Conservation (phyloP, 2,113 vertebrate species). For the Morphnarchus princeps region DNA sequence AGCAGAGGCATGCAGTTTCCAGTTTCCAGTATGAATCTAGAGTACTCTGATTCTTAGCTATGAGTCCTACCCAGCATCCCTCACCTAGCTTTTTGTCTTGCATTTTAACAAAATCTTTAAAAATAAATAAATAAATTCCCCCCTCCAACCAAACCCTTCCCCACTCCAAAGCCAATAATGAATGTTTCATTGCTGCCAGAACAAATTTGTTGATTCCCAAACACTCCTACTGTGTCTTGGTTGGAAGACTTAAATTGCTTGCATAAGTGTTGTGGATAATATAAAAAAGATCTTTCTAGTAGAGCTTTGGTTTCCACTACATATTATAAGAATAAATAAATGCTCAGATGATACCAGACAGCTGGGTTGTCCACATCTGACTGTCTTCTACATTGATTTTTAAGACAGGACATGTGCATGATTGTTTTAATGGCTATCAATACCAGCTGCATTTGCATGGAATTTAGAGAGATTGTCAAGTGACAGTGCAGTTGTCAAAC, state of each 20-base stretch:
- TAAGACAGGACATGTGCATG: background rate
- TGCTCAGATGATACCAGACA: background rate
- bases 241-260: conserved; percentile 34
- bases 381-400: background rate
- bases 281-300: background rate
- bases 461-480: conserved; percentile 4
- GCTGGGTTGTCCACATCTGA: background rate
- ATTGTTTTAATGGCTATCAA: background rate
- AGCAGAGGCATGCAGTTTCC: background rate
- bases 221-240: conserved; percentile 5
- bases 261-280: background rate
- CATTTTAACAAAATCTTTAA: too few relatives aligned
- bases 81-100: background rate
- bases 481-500: background rate
- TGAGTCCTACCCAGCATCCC: background rate
- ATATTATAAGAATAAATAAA: background rate
- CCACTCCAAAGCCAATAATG: background rate
- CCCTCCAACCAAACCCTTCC: background rate
- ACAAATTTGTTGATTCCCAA: conserved; percentile 21
- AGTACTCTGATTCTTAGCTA: background rate
- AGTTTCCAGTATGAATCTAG: background rate
- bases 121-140: background rate
- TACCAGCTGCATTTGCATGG: background rate
- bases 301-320: background rate
- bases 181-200: background rate